Evolutionary conservation across 2,113 vertebrate species (phyloP).

Genomic region (Corapipo altera): DNA sequence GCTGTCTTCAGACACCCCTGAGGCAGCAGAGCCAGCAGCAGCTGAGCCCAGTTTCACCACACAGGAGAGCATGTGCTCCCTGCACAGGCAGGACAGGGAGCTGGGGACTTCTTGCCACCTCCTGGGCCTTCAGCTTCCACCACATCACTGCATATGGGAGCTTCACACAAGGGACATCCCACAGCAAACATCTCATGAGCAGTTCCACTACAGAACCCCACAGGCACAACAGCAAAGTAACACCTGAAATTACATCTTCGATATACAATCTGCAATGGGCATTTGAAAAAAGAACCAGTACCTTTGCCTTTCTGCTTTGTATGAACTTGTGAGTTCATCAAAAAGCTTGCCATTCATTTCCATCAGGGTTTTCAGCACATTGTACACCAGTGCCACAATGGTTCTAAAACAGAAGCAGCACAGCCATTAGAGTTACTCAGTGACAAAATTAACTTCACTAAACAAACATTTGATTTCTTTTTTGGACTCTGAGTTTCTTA

Average conservation of each 20-base stretch:
- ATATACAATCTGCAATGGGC: rapidly evolving
- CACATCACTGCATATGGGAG: neutral
- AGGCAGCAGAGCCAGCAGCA: neutral
- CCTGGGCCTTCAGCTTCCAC: neutral
- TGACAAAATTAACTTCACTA: neutral
- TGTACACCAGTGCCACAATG: conserved; percentile 95
- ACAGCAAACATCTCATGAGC: neutral
- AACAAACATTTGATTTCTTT: neutral
- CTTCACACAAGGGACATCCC: rapidly evolving
- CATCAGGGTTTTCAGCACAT: conserved; percentile 96
- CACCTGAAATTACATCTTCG: neutral
- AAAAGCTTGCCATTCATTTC: conserved; percentile 97
- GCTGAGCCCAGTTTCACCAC: neutral
- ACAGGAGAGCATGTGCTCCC: neutral
- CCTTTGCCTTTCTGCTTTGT: conserved; percentile 94
- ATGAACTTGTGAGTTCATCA: conserved; percentile 92
- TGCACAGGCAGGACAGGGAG: neutral
- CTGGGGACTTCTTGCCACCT: neutral
- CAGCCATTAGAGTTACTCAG: neutral
- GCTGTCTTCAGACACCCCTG: neutral
- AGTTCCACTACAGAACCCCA: neutral
- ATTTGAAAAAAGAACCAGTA: conserved; percentile 34
- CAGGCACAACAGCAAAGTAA: neutral
- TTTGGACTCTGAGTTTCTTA: neutral
- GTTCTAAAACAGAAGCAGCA: conserved; percentile 77